Evolutionary conservation across 92 coral and sea anemone genomes (phyloP), one percentile per base, ranked within the genome.

Genomic region (Diadumene lineata): DNA sequence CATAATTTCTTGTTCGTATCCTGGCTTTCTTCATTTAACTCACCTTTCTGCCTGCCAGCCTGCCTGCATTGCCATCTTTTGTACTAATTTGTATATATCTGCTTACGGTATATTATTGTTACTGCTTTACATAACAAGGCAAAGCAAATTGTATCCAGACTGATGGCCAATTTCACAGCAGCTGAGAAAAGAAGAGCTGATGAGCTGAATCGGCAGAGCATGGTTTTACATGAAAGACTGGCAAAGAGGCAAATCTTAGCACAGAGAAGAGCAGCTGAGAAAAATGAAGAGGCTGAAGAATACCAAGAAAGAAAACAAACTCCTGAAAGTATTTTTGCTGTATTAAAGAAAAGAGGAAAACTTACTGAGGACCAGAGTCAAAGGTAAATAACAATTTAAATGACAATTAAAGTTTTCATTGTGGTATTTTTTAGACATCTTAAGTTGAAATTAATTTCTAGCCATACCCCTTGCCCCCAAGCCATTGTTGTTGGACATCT

Each of bases 181-280:
- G 84, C 85, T 33, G 97, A 94, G 31, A 92, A 76, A 48, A 78
- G 92, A 0, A 75, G 93, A 56, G 90, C 88, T 29, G 98, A 94
- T 66, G 98, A 94, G 68, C 86, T 87, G 10, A 87, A 84, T 31
- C 84, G 98, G 67, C 98, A 94, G 34, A 87, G 87, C 46, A 70
- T 92, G 97, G 90, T 92, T 11, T 79, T 96, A 30, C 97, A 89
- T 62, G 99, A 96, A 68, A 86, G 92, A 58, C 92, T 96, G 50
- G 90, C 97, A 3, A 79, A 86, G 55, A 76, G 99, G 58, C 97
- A 96, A 74, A 91, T 94, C 13, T 55, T 89, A 77, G 96, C 88
- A 11, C 91, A 92, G 73, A 86, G 84, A 56, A 83, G 91, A 33
- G 93, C 79, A 24, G 76, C 81, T 25, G 90, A 89, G 50, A 96